A percentile compares a stretch with the other conserved stretches of the same genome.
Evolutionary conservation across 2,888 invertebrate species (phyloP).

Genomic region (Diaphora mendica): DNA sequence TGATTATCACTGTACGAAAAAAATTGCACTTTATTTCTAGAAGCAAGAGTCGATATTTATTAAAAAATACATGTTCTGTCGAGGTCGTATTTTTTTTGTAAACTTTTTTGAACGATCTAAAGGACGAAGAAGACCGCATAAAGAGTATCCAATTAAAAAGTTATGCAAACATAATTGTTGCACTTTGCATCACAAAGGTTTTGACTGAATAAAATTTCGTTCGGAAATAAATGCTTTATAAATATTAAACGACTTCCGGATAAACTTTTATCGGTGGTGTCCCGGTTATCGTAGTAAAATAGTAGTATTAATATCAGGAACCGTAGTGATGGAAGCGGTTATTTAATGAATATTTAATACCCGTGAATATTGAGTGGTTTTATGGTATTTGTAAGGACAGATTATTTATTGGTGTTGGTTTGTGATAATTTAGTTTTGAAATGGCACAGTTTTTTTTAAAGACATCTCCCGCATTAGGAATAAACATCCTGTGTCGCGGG

Average conservation of each 20-base stretch:
- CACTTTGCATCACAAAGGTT: conserved; percentile 8
- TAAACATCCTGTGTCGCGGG: no score
- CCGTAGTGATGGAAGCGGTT: neutral
- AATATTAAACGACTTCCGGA: conserved; percentile 1
- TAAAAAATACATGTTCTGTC: no score
- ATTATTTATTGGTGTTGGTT: neutral
- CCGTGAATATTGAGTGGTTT: neutral
- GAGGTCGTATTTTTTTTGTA: no score
- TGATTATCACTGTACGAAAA: no score
- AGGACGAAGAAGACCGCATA: neutral
- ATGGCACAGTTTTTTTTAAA: no score
- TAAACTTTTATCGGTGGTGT: neutral
- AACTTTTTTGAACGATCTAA: neutral
- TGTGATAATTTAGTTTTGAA: neutral
- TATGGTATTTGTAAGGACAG: neutral
- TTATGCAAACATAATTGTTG: neutral
- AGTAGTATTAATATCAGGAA: neutral
- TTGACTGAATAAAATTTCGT: neutral
- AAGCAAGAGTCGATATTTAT: no score
- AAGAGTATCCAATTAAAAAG: neutral
- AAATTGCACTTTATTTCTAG: no score
- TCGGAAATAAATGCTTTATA: conserved; percentile 1
- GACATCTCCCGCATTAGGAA: no score
- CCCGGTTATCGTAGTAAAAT: neutral
- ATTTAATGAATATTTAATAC: neutral